Percentiles rank a stretch among this genome's conserved stretches.
Conservation (phyloP, 2,888 invertebrate species). For the Yponomeuta plumbellus region DNA sequence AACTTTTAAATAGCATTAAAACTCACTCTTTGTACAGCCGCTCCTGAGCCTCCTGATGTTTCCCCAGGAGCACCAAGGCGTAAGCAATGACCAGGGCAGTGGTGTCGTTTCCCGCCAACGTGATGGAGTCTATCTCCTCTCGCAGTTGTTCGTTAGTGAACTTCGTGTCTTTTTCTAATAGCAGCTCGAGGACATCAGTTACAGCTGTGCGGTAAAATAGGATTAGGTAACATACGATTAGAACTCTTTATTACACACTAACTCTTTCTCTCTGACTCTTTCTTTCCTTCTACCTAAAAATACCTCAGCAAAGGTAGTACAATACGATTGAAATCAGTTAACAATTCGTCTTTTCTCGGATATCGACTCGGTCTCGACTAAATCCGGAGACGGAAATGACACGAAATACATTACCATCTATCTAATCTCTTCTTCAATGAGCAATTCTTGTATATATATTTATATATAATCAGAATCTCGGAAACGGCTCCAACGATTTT, state of each 20-base stretch:
- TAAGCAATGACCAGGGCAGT: conserved; percentile 61
- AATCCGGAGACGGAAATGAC: too few relatives aligned
- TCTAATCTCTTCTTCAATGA: too few relatives aligned
- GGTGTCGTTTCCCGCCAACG: conserved; percentile 74
- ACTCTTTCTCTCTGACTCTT: too few relatives aligned
- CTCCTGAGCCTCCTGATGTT: conserved; percentile 40
- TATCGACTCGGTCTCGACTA: too few relatives aligned
- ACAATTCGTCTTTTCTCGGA: too few relatives aligned
- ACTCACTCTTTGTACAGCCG: conserved; percentile 46
- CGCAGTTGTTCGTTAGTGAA: conserved; percentile 70
- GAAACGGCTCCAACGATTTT: too few relatives aligned
- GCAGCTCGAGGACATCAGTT: conserved; percentile 55
- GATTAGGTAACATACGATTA: neutral
- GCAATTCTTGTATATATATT: too few relatives aligned
- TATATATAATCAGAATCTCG: too few relatives aligned
- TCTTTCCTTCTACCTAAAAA: too few relatives aligned
- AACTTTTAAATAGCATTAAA: neutral
- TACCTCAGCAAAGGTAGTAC: too few relatives aligned
- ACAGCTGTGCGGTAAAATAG: conserved; percentile 28
- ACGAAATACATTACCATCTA: too few relatives aligned
- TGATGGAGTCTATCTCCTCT: conserved; percentile 76
- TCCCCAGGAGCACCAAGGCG: conserved; percentile 49
- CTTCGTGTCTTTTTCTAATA: conserved; percentile 49
- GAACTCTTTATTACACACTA: neutral
- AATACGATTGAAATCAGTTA: too few relatives aligned